phyloP scores from a whole-genome alignment of 2,113 vertebrate genomes.

The Ceratotherium simum region DNA sequence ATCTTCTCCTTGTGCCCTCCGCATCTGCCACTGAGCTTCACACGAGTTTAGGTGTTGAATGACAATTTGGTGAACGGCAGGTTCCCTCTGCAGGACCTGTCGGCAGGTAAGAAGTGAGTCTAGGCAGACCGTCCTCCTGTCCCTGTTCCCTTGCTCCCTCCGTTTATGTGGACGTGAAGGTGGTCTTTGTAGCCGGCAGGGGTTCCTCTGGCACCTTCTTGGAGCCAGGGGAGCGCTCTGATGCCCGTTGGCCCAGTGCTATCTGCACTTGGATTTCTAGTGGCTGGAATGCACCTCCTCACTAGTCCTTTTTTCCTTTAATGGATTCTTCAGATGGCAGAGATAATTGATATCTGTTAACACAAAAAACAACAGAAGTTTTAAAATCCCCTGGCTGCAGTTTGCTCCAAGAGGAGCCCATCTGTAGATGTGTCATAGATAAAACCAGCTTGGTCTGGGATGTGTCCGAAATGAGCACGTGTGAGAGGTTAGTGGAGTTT shows the following conservation, averaged over 20 bases:
- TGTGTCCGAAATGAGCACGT: rapidly evolving
- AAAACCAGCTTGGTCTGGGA: too few species aligned
- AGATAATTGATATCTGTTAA: neutral
- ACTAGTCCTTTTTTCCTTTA: neutral
- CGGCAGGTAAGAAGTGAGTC: neutral
- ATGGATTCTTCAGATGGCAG: neutral
- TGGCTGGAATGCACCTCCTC: neutral
- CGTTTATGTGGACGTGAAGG: rapidly evolving
- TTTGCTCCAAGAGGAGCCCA: neutral
- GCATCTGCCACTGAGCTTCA: too few species aligned
- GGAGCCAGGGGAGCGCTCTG: neutral
- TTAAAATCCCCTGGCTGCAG: neutral
- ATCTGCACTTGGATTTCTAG: neutral
- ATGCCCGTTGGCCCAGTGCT: neutral
- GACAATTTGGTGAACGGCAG: neutral
- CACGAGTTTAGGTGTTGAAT: neutral
- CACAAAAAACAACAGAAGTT: neutral
- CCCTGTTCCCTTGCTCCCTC: too few species aligned
- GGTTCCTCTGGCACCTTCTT: too few species aligned
- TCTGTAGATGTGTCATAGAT: rapidly evolving
- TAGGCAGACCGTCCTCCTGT: rapidly evolving
- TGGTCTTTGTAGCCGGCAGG: neutral
- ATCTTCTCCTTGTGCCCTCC: neutral
- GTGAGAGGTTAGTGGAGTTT: too few species aligned
- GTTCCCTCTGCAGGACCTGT: neutral